These are phyloP conservation scores for Galeopterus variegatus DNA, from an alignment of 2,113 vertebrate genomes.

Conservation along the genomic window DNA sequence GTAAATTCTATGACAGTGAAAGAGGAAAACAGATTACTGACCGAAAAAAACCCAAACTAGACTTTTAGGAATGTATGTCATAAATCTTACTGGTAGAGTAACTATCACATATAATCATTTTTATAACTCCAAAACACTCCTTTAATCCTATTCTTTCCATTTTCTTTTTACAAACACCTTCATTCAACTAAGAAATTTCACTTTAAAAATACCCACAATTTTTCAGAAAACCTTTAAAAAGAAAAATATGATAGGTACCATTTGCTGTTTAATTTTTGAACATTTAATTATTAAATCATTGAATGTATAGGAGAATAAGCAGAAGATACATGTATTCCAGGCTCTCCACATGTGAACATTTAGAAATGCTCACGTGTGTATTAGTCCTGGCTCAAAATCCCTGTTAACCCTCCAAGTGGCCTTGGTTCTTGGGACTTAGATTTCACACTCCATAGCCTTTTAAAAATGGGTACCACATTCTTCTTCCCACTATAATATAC, in stretches of 20 bases:
- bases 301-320: neutral
- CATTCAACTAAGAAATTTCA: neutral
- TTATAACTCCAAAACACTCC: neutral
- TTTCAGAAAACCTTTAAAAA: conserved; percentile 20
- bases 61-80: neutral
- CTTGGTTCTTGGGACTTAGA: neutral
- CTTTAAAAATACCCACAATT: neutral
- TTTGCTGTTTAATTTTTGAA: neutral
- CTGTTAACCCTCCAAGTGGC: rapidly evolving
- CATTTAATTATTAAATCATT: neutral
- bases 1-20: neutral
- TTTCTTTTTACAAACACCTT: neutral
- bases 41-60: neutral
- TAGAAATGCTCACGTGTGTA: rapidly evolving
- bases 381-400: no score
- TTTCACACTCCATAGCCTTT: neutral
- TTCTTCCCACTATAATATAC: neutral
- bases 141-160: neutral
- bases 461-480: rapidly evolving
- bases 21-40: neutral
- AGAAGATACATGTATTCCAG: rapidly evolving
- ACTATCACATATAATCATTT: neutral
- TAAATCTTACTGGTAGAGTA: neutral
- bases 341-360: rapidly evolving
- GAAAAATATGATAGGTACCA: neutral